Evolutionary conservation across 2,888 invertebrate genomes (phyloP).

Genomic region (Cheilosia variabilis): DNA sequence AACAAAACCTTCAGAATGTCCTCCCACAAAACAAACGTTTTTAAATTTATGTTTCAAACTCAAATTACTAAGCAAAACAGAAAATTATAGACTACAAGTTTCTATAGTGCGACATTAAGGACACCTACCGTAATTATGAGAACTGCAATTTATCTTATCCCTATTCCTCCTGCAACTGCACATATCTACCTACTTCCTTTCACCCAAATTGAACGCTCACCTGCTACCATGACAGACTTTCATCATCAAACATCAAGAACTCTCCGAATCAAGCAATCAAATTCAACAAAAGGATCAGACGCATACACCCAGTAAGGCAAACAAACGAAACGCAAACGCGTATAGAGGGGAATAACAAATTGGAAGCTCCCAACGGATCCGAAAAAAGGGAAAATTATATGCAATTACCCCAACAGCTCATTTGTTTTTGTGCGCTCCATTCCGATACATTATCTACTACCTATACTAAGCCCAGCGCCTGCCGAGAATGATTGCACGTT

Average conservation of each 20-base stretch:
- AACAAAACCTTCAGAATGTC: slow-evolving; percentile 20
- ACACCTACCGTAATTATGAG: slow-evolving; percentile 66
- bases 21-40: slow-evolving; percentile 35
- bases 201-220: slow-evolving; percentile 32
- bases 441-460: slow-evolving; percentile 36
- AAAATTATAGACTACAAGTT: slow-evolving; percentile 54
- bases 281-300: slow-evolving; percentile 68
- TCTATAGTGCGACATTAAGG: slow-evolving; percentile 45
- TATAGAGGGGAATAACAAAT: slow-evolving; percentile 47
- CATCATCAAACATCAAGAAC: slow-evolving; percentile 59
- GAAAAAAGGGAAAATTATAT: slow-evolving; percentile 74
- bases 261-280: slow-evolving; percentile 68
- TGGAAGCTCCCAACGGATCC: slow-evolving; percentile 71
- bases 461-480: slow-evolving; percentile 37
- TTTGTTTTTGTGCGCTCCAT: slow-evolving; percentile 66
- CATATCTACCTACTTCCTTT: slow-evolving; percentile 30
- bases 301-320: slow-evolving; percentile 30
- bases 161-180: slow-evolving; percentile 28
- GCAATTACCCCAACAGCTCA: slow-evolving; percentile 75
- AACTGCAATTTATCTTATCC: slow-evolving; percentile 58
- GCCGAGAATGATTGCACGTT: slow-evolving; percentile 69
- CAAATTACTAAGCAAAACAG: slow-evolving; percentile 31
- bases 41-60: slow-evolving; percentile 13
- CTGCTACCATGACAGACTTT: slow-evolving; percentile 63
- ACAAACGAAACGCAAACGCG: slow-evolving; percentile 45